Conservation (phyloP, 2,797 vertebrate species). For the Argyrosomus regius region DNA sequence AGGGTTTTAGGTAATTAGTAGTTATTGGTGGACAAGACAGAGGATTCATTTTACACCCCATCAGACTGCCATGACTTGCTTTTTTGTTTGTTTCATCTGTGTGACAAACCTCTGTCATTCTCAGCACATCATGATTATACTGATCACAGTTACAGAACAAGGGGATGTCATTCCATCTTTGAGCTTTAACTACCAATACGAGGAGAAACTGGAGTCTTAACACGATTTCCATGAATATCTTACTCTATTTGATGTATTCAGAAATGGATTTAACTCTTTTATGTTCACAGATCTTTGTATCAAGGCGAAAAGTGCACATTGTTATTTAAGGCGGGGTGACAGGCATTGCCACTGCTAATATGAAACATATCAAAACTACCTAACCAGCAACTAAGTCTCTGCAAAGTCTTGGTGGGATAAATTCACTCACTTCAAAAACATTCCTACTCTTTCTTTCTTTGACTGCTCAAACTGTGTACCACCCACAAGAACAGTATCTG, state of each 20-base stretch:
- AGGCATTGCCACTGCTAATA: not conserved
- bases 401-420: not conserved
- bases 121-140: too few relatives aligned
- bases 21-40: not conserved
- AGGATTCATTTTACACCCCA: constrained; percentile 14
- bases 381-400: not conserved
- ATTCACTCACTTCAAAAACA: not conserved
- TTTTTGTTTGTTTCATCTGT: too few relatives aligned
- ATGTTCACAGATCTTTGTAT: not conserved
- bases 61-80: constrained; percentile 1
- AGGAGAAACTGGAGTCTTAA: not conserved
- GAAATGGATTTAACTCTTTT: not conserved
- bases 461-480: constrained; percentile 14
- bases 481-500: not conserved
- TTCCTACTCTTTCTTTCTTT: not conserved
- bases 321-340: not conserved
- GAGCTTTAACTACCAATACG: not conserved
- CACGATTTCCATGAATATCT: not conserved
- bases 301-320: not conserved
- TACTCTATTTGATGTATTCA: not conserved
- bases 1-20: constrained; percentile 36
- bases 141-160: too few relatives aligned
- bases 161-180: not conserved
- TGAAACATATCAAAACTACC: too few relatives aligned
- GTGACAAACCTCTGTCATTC: too few relatives aligned